Evolutionary conservation across 2,113 vertebrate genomes (phyloP).

Genomic region (Lophura nycthemera): DNA sequence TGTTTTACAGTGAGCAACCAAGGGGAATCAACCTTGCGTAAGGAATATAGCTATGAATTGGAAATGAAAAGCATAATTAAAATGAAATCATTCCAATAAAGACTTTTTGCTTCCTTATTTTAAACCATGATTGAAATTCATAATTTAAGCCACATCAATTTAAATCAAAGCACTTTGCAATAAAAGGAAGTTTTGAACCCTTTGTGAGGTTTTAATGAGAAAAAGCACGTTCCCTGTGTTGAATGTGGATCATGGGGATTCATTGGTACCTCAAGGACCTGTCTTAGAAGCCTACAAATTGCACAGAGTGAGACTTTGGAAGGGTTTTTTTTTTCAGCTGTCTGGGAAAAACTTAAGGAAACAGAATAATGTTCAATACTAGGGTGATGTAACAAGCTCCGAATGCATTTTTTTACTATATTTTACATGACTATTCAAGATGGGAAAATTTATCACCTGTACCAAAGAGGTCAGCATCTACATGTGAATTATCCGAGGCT

Average conservation of each 20-base stretch:
- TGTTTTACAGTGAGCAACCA: neutral
- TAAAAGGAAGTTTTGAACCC: slow-evolving; percentile 27
- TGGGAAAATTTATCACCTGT: neutral
- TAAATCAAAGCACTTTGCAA: slow-evolving; percentile 35
- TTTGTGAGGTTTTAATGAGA: slow-evolving; percentile 48
- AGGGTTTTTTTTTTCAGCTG: neutral
- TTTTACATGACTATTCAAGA: neutral
- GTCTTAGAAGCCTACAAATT: neutral
- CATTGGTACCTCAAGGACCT: neutral
- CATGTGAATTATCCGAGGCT: neutral
- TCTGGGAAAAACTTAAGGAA: neutral
- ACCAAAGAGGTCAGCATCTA: neutral
- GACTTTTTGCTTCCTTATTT: neutral
- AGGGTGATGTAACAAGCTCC: neutral
- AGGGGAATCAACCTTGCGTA: neutral
- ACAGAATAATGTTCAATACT: neutral
- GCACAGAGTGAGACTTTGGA: neutral
- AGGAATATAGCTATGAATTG: neutral
- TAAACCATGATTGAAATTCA: slow-evolving; percentile 30
- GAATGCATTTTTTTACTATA: neutral
- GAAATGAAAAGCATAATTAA: slow-evolving; percentile 54
- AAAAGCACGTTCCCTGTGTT: neutral
- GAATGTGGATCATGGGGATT: neutral
- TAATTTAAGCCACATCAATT: slow-evolving; percentile 36
- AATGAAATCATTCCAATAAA: slow-evolving; percentile 26